Conservation (phyloP, 2,888 invertebrate genomes). For the Pyrrhia umbra region DNA sequence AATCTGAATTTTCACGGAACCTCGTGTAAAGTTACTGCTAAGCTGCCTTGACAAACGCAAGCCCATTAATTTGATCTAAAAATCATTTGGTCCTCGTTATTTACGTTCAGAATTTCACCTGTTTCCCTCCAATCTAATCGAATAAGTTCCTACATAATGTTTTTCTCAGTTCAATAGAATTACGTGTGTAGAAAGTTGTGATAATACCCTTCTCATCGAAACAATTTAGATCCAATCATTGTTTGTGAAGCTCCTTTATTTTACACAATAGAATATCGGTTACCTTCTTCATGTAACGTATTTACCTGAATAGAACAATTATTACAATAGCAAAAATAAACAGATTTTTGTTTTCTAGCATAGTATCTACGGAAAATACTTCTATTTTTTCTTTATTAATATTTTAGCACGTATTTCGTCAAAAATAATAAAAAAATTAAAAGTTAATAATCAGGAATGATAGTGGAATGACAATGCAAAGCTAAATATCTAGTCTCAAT, state of each 20-base stretch:
- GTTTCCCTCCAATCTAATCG: slow-evolving; percentile 17
- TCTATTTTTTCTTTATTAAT: too few relatives aligned
- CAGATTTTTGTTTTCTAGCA: too few relatives aligned
- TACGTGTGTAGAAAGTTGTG: slow-evolving; percentile 4
- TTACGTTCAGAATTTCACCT: slow-evolving; percentile 24
- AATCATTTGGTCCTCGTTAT: slow-evolving; percentile 9
- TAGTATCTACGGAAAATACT: too few relatives aligned
- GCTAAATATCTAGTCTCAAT: too few relatives aligned
- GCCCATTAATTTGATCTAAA: background rate
- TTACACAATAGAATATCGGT: background rate
- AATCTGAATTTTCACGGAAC: too few relatives aligned
- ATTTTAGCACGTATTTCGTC: too few relatives aligned
- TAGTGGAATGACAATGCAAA: too few relatives aligned
- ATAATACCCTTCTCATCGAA: slow-evolving; percentile 13
- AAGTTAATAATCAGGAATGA: too few relatives aligned
- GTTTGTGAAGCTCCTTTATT: background rate
- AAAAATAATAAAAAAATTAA: too few relatives aligned
- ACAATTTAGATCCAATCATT: slow-evolving; percentile 22
- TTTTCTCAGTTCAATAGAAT: slow-evolving; percentile 13
- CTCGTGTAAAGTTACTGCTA: too few relatives aligned
- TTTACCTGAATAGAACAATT: background rate
- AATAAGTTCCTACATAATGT: slow-evolving; percentile 21
- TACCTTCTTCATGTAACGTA: background rate
- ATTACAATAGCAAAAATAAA: too few relatives aligned
- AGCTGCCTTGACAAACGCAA: too few relatives aligned